Evolutionary conservation across 1,140 invertebrate genomes (phyloP).

Genomic region (Scaptomyza hsui): DNA sequence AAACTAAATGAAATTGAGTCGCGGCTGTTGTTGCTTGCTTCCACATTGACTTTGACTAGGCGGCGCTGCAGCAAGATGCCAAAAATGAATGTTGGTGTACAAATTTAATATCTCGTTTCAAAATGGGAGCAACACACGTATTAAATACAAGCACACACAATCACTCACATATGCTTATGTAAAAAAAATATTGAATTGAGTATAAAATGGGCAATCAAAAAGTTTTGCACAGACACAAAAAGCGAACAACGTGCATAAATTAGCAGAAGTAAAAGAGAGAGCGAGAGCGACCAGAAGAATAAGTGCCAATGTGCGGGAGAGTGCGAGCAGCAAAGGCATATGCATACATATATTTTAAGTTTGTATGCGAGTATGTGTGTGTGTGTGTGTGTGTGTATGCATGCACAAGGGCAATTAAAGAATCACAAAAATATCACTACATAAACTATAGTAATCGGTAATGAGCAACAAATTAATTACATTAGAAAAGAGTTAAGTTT

Average conservation of each 20-base stretch:
- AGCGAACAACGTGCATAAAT: constrained; percentile 49
- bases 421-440: constrained; percentile 21
- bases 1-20: constrained; percentile 36
- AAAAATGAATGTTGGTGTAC: constrained; percentile 29
- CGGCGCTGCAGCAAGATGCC: constrained; percentile 19
- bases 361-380: not conserved
- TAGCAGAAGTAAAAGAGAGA: constrained; percentile 26
- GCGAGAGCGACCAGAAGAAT: constrained; percentile 26
- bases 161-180: constrained; percentile 2
- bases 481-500: constrained; percentile 1
- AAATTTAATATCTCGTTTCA: constrained; percentile 35
- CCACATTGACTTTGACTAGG: constrained; percentile 35
- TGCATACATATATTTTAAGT: constrained; percentile 8
- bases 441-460: constrained; percentile 36
- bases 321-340: constrained; percentile 40
- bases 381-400: constrained; percentile 9
- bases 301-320: constrained; percentile 14
- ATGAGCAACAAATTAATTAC: constrained; percentile 21
- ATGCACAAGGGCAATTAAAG: constrained; percentile 16
- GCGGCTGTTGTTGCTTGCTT: constrained; percentile 13
- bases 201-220: constrained; percentile 53
- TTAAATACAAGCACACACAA: not conserved
- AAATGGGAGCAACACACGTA: constrained; percentile 34
- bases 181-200: constrained; percentile 40
- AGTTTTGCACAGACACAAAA: constrained; percentile 43